Conservation (phyloP, 2,113 vertebrate species). For the Dromas ardeola region DNA sequence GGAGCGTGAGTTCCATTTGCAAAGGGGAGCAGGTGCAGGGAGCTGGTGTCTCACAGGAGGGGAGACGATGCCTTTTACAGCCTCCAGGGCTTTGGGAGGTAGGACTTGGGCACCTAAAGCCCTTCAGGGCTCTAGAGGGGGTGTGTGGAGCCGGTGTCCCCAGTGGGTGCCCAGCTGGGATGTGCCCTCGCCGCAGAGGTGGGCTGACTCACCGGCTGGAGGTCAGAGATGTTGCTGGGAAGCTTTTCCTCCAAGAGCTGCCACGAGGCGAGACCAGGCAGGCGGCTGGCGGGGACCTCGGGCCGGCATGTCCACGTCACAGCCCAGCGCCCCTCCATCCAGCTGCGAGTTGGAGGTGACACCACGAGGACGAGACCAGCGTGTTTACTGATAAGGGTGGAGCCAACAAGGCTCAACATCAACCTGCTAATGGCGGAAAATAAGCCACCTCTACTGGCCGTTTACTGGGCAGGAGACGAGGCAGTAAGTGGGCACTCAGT, state of each 20-base stretch:
- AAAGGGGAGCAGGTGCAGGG: background rate
- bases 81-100: background rate
- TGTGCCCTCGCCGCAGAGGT: background rate
- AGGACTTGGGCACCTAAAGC: background rate
- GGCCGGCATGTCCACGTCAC: background rate
- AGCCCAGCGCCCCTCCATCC: background rate
- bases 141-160: background rate
- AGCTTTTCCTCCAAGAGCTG: background rate
- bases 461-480: background rate
- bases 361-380: fast-evolving
- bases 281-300: fast-evolving
- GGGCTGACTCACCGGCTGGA: background rate
- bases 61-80: background rate
- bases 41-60: background rate
- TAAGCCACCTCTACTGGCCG: background rate
- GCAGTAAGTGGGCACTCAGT: background rate
- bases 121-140: background rate
- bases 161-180: background rate
- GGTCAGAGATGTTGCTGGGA: background rate
- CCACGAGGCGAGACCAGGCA: background rate
- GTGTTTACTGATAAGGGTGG: background rate
- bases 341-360: background rate
- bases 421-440: background rate
- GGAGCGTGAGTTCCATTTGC: background rate
- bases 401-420: background rate